Percentiles rank a stretch among this genome's conserved stretches.
Evolutionary conservation across 2,113 vertebrate species (phyloP).

Genomic region (Progne subis): DNA sequence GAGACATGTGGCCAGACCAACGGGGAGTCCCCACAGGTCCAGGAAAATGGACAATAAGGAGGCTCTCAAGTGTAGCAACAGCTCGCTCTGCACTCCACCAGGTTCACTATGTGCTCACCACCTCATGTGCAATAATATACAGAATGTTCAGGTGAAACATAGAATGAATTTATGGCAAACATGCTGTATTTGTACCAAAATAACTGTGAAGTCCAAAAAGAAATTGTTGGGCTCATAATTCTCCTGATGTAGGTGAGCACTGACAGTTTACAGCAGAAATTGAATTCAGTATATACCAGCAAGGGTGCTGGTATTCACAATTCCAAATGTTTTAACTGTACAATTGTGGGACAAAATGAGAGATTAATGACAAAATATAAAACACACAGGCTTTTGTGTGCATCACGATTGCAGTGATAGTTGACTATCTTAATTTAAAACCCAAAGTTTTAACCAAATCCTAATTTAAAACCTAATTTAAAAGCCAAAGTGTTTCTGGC

Average conservation of each 20-base stretch:
- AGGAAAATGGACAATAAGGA: neutral
- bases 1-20: neutral
- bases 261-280: neutral
- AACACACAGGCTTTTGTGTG: neutral
- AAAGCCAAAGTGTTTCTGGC: neutral
- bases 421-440: neutral
- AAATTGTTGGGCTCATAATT: neutral
- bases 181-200: neutral
- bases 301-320: neutral
- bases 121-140: neutral
- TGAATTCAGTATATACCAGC: neutral
- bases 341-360: neutral
- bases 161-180: neutral
- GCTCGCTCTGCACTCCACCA: neutral
- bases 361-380: neutral
- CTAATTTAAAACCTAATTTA: neutral
- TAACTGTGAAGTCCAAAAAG: neutral
- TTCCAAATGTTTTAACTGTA: neutral
- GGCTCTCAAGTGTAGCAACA: neutral
- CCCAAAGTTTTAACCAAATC: neutral
- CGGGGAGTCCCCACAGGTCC: accelerated
- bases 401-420: neutral
- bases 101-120: neutral
- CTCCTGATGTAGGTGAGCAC: neutral
- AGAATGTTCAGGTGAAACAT: neutral